These are phyloP conservation scores for Hylaeus anthracinus DNA, from an alignment of 1,140 invertebrate species.

Conservation along the genomic window DNA sequence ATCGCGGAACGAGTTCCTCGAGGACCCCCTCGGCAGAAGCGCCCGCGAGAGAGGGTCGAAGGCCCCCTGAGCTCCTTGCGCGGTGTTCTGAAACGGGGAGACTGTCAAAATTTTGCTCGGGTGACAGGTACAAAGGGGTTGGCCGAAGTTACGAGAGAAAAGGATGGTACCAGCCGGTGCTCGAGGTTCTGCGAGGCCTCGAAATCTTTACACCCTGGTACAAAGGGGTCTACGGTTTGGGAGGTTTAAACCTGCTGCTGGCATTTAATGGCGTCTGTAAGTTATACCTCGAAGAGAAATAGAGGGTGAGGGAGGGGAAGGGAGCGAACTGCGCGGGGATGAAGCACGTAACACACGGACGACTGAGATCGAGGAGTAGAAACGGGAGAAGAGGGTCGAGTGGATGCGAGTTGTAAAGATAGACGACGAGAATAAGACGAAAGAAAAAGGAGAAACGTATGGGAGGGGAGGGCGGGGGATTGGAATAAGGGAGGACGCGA, in stretches of 20 bases:
- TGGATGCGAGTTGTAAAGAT: conserved; percentile 47
- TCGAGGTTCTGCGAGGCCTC: conserved; percentile 34
- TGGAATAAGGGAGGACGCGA: not conserved
- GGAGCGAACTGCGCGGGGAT: not conserved
- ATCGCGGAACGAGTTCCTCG: conserved; percentile 41
- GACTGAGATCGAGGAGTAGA: conserved; percentile 45
- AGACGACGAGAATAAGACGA: conserved; percentile 27
- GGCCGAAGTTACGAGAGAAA: conserved; percentile 43
- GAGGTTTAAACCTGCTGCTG: conserved; percentile 64
- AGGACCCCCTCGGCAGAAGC: conserved; percentile 30
- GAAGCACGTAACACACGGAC: conserved; percentile 39
- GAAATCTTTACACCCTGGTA: conserved; percentile 65
- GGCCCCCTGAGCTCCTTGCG: not conserved
- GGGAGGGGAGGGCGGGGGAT: not conserved
- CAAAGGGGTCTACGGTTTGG: conserved; percentile 51
- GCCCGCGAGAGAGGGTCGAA: not conserved
- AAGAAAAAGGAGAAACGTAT: conserved; percentile 4
- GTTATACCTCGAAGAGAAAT: conserved; percentile 53
- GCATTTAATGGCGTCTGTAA: conserved; percentile 69
- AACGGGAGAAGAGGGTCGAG: conserved; percentile 37
- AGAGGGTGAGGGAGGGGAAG: not conserved
- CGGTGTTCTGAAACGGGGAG: conserved; percentile 28
- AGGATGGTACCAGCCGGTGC: conserved; percentile 35
- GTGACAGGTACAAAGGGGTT: conserved; percentile 41
- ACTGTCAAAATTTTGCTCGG: conserved; percentile 38